Evolutionary conservation across 2,113 vertebrate genomes (phyloP), one percentile per base, ranked within the genome.

Genomic region (Nothoprocta perdicaria): DNA sequence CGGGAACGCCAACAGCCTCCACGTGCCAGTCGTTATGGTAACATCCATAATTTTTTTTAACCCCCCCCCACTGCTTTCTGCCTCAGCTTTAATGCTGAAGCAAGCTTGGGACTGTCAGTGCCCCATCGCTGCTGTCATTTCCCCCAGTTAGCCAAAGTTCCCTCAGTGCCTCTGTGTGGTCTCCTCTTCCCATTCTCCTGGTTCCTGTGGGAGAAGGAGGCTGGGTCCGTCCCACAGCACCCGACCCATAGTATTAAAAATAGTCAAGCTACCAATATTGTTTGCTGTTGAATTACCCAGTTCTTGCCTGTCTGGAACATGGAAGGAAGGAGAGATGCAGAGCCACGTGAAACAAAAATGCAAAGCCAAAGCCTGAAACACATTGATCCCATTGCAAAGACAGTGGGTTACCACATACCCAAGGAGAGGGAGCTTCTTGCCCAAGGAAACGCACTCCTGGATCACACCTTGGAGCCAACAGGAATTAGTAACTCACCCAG

Each of bases 1-100:
- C 8, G 1, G 78, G 58, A 77, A 26, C 16, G 0, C 43, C 17
- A 43, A 35, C 76, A 50, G 58, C 33, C 1, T 63, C 76, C 83
- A 65, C 4, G 1, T 69, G 50, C 63, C 78, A 63, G 95, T 96
- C 5, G 62, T 97, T 96, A 96, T 89, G 95, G 85, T 93, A 94
- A 95, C 92, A 76, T 94, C 22, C 21, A 23, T 48, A 5, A 10
- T 22, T 48, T 48, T 83, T 68, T 80, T 58, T 48, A 48, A 48
- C 80, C 23, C 2, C 5, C 45, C 45, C 14, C 29, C 10, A 48
- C 48, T 48, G 48, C 5, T 45, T 74, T 53, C 66, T 76, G 38
- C 46, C 69, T 89, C 9, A 2, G 57, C 91, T 80, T 38, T 80
- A 63, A 76, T 52, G 52, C 82, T 74, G 74, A 75, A 92, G 84